Evolutionary conservation across 2,113 vertebrate genomes (phyloP).

Genomic region (Polypterus bichir): DNA sequence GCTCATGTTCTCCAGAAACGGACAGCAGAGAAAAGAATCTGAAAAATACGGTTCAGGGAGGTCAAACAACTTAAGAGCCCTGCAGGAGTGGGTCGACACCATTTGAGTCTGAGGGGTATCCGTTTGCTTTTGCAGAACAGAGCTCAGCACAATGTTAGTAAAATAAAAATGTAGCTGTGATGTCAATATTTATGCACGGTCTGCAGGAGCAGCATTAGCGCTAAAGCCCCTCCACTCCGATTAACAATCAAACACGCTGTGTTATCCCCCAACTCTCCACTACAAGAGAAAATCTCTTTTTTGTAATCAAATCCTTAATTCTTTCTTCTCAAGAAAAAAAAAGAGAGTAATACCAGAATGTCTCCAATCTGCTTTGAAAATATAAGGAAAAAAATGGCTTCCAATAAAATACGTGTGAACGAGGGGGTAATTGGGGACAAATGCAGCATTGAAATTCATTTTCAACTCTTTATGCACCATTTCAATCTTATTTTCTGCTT

Average conservation of each 20-base stretch:
- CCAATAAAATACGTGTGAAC: slow-evolving; percentile 97
- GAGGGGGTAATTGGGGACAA: slow-evolving; percentile 99
- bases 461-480: slow-evolving; percentile 99
- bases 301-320: slow-evolving; percentile 83
- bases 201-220: slow-evolving; percentile 55
- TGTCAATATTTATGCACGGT: slow-evolving; percentile 50
- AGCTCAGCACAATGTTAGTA: slow-evolving; percentile 45
- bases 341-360: slow-evolving; percentile 79
- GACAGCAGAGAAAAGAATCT: not conserved
- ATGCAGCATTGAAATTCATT: slow-evolving; percentile 99
- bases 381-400: slow-evolving; percentile 74
- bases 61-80: not conserved
- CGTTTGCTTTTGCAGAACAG: slow-evolving; percentile 24
- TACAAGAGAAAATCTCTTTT: slow-evolving; percentile 62
- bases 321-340: slow-evolving; percentile 62
- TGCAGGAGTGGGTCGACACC: not conserved
- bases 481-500: slow-evolving; percentile 99
- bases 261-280: slow-evolving; percentile 55
- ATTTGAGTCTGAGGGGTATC: not conserved
- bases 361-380: slow-evolving; percentile 98
- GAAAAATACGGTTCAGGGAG: not conserved
- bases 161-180: slow-evolving; percentile 39
- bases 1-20: slow-evolving; percentile 36
- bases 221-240: slow-evolving; percentile 51
- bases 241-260: slow-evolving; percentile 61